These are phyloP conservation scores for Nezara viridula DNA, from an alignment of 2,888 invertebrate genomes.

Conservation along the genomic window DNA sequence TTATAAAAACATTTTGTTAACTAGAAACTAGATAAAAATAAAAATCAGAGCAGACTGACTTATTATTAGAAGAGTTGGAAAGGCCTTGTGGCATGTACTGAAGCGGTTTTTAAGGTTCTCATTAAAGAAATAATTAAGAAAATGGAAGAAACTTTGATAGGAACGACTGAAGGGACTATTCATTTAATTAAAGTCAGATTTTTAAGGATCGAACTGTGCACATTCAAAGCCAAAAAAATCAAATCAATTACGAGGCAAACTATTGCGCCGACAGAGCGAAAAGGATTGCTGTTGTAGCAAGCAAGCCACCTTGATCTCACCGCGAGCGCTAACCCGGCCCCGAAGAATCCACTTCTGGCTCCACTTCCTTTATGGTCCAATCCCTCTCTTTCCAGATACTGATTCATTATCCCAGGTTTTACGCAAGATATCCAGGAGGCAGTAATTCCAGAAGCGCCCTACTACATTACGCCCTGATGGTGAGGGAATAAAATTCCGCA, in stretches of 20 bases:
- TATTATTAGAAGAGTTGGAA: too few relatives aligned
- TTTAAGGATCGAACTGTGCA: background rate
- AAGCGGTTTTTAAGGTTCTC: too few relatives aligned
- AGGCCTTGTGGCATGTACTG: too few relatives aligned
- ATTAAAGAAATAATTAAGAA: too few relatives aligned
- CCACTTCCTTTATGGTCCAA: conserved; percentile 14
- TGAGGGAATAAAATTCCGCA: conserved; percentile 26
- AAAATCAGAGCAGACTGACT: too few relatives aligned
- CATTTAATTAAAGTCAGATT: background rate
- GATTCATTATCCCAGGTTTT: conserved; percentile 41
- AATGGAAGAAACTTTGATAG: background rate
- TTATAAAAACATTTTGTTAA: too few relatives aligned
- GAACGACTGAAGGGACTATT: background rate
- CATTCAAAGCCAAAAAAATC: background rate
- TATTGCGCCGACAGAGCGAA: background rate
- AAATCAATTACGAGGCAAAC: background rate
- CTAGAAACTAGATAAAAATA: too few relatives aligned
- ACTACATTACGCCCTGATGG: conserved; percentile 11
- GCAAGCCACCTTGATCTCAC: background rate
- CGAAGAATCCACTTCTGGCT: background rate
- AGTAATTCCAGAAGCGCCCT: conserved; percentile 35
- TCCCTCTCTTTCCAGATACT: background rate
- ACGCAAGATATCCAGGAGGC: background rate
- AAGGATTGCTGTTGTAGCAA: background rate
- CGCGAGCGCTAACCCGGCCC: background rate